phyloP scores from a whole-genome alignment of 1,140 invertebrate species.

The Achatina immaculata region DNA sequence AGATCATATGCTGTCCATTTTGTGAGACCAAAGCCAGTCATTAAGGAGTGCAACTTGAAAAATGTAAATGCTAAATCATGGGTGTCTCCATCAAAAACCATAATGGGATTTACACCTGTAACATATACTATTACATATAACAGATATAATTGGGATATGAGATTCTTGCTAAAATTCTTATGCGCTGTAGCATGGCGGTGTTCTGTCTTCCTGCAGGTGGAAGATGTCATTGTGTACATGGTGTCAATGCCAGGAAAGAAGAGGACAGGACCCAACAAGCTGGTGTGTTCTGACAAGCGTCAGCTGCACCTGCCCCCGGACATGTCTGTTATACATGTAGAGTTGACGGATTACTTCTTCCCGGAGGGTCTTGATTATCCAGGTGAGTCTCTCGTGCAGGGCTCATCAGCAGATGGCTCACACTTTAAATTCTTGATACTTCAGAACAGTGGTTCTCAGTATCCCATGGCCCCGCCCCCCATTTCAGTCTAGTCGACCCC shows the following conservation, averaged over 20 bases:
- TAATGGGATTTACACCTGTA: too few species aligned
- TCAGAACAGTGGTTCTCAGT: too few species aligned
- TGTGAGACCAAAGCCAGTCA: too few species aligned
- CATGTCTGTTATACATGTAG: conserved; percentile 90
- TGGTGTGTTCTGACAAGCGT: conserved; percentile 88
- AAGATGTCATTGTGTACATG: conserved; percentile 76
- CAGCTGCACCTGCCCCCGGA: conserved; percentile 87
- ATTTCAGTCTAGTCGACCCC: background rate
- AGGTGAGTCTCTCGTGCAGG: conserved; percentile 74
- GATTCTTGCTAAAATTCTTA: too few species aligned
- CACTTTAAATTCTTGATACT: background rate
- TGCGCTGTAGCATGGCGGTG: too few species aligned
- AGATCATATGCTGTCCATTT: too few species aligned
- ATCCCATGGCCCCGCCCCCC: background rate
- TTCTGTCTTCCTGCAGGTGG: conserved; percentile 72
- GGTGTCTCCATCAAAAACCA: too few species aligned
- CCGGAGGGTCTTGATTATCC: conserved; percentile 93
- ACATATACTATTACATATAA: too few species aligned
- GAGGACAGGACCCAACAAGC: conserved; percentile 82
- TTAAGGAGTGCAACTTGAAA: too few species aligned
- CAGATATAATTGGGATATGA: too few species aligned
- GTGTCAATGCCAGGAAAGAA: conserved; percentile 74
- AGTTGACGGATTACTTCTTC: conserved; percentile 97
- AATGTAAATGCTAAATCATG: too few species aligned
- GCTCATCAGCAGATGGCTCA: background rate